A percentile compares a stretch with the other conserved stretches of the same genome.
Conservation (phyloP, 2,888 invertebrate genomes). For the Tholera decimalis region DNA sequence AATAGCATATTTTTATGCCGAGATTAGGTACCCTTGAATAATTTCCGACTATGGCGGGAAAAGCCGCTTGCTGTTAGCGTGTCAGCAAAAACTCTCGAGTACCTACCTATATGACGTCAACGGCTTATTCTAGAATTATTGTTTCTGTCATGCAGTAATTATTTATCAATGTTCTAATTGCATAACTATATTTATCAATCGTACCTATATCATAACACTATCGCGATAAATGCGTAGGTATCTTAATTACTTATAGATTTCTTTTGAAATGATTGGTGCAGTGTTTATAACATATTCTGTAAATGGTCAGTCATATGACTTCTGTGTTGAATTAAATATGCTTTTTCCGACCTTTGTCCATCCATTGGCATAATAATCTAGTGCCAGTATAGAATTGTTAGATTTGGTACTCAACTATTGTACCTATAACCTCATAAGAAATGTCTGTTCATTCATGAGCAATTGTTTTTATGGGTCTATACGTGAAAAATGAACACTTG, state of each 20-base stretch:
- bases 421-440: constrained; percentile 2
- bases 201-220: constrained; percentile 60
- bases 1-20: neutral
- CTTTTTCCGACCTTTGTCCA: neutral
- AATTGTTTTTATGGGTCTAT: neutral
- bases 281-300: constrained; percentile 23
- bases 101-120: constrained; percentile 33
- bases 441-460: neutral
- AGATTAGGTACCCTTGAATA: neutral
- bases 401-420: neutral
- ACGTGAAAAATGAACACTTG: too few species aligned
- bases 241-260: constrained; percentile 62
- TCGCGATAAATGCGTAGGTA: constrained; percentile 62
- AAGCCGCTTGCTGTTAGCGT: neutral
- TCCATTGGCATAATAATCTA: neutral
- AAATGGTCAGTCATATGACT: constrained; percentile 59
- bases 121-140: constrained; percentile 58
- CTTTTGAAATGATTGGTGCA: constrained; percentile 53
- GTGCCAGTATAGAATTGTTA: neutral
- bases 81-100: neutral
- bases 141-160: constrained; percentile 39
- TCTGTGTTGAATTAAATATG: constrained; percentile 18
- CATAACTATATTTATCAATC: constrained; percentile 71
- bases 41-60: neutral
- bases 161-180: constrained; percentile 68